Evolutionary conservation across 1,140 invertebrate genomes (phyloP).

Genomic region (Tetramorium parvispinum): DNA sequence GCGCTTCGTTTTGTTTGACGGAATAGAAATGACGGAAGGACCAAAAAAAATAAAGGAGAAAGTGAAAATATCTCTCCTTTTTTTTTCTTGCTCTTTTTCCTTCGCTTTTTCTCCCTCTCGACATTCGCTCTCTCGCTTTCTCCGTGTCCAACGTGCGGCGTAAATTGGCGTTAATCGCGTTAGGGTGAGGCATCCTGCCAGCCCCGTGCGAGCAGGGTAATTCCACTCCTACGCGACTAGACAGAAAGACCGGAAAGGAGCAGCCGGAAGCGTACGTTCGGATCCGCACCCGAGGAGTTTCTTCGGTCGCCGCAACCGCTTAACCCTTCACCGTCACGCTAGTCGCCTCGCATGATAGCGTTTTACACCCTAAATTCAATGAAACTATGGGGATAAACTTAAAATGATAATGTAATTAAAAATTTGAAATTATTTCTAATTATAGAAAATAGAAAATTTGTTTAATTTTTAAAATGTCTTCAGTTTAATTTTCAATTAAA

Average conservation of each 20-base stretch:
- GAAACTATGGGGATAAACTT: background rate
- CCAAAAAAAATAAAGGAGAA: background rate
- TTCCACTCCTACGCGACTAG: conserved; percentile 50
- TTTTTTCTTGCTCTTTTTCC: background rate
- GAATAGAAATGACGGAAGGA: background rate
- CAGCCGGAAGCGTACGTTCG: conserved; percentile 48
- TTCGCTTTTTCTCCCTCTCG: background rate
- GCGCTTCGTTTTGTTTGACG: background rate
- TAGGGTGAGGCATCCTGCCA: conserved; percentile 62
- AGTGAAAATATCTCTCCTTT: background rate
- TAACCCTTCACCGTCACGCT: conserved; percentile 39
- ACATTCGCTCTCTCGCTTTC: conserved; percentile 18
- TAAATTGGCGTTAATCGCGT: conserved; percentile 65
- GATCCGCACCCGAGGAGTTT: conserved; percentile 33
- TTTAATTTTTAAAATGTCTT: background rate
- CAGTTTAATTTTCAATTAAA: background rate
- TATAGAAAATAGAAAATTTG: background rate
- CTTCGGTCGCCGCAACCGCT: conserved; percentile 36
- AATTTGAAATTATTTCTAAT: background rate
- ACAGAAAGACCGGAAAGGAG: conserved; percentile 57
- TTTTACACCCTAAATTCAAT: conserved; percentile 28
- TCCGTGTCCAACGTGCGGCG: background rate
- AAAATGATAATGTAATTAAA: background rate
- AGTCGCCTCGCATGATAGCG: background rate
- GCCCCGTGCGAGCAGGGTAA: conserved; percentile 44